Base-by-base conservation (phyloP, 1,140 invertebrate genomes). In the Drosophila funebris region DNA sequence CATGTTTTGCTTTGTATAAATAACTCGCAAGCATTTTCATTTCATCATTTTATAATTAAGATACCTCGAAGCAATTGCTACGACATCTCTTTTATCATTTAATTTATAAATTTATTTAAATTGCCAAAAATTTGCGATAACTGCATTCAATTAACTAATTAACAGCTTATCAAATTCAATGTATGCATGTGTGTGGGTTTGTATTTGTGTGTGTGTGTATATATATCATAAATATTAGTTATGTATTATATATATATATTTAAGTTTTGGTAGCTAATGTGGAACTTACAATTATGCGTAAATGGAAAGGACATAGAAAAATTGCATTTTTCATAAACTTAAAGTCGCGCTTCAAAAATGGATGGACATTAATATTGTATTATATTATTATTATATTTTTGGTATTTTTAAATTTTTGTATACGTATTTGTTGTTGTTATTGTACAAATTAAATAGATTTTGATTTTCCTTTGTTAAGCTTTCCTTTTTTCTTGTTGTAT, bases 351-450 rank as follows among this genome's bases (percentile, higher is more conserved):
- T 72, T 87, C 82, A 71, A 82, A 87, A 87, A 87, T 87, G 82
- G 82, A 87, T 87, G 82, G 82, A 87, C 82, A 87, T 88, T 88
- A 82, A 78, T 82, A 87, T 87, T 87, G 82, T 85, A 82, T 74
- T 68, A 56, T 73, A 33, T 16, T 46, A 60, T 52, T 52, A 29
- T 39, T 50, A 33, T 24, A 50, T 18, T 48, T 56, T 80, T 73
- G 56, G 67, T 64, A 18, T 54, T 33, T 27, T 64, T 61, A 16
- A 8, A 29, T 29, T 27, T 33, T 48, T 57, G 31, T 67, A 46
- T 61, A 46, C 8, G 27, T 60, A 46, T 66, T 56, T 62, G 16
- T 61, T 62, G 16, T 61, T 56, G 50, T 46, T 73, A 78, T 83
- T 78, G 64, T 82, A 82, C 78, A 82, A 82, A 82, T 82, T 60